Evolutionary conservation across 2,888 invertebrate genomes (phyloP).

Genomic region (Trachelus stipa): DNA sequence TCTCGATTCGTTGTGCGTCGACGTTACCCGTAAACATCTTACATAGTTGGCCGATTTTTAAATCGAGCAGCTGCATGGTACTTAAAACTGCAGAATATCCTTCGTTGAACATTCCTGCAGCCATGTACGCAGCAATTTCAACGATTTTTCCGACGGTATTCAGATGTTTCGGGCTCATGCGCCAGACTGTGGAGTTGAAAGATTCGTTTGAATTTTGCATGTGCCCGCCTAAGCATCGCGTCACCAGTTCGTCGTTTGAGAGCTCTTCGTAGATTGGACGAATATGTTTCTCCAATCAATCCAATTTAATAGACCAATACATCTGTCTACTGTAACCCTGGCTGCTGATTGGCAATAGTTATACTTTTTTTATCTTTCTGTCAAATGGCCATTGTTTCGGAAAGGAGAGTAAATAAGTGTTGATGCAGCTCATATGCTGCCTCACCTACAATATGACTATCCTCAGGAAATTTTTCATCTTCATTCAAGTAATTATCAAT

Average conservation of each 20-base stretch:
- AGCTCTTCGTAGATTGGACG: conserved; percentile 16
- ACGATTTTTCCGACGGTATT: conserved; percentile 15
- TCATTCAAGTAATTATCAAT: too few relatives aligned
- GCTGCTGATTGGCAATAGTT: too few relatives aligned
- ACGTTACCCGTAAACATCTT: conserved; percentile 3
- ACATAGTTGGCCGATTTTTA: conserved; percentile 3
- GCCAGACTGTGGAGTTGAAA: conserved; percentile 16
- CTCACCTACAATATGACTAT: too few relatives aligned
- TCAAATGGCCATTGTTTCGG: too few relatives aligned
- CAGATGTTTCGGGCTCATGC: conserved; percentile 21
- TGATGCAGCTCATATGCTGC: too few relatives aligned
- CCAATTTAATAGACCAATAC: not conserved
- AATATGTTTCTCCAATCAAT: conserved; percentile 11
- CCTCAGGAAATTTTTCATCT: too few relatives aligned
- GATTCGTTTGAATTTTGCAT: conserved; percentile 10
- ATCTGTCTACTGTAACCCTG: too few relatives aligned
- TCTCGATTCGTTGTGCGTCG: not conserved
- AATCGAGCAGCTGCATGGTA: conserved; percentile 18
- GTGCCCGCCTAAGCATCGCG: conserved; percentile 9
- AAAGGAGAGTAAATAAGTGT: too few relatives aligned
- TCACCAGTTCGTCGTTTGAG: conserved; percentile 14
- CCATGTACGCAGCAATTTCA: conserved; percentile 22
- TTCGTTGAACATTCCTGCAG: conserved; percentile 12
- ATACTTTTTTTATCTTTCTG: conserved; percentile 7
- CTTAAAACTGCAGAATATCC: conserved; percentile 11